Base-by-base conservation (phyloP, 2,113 vertebrate genomes). In the Nestor notabilis region DNA sequence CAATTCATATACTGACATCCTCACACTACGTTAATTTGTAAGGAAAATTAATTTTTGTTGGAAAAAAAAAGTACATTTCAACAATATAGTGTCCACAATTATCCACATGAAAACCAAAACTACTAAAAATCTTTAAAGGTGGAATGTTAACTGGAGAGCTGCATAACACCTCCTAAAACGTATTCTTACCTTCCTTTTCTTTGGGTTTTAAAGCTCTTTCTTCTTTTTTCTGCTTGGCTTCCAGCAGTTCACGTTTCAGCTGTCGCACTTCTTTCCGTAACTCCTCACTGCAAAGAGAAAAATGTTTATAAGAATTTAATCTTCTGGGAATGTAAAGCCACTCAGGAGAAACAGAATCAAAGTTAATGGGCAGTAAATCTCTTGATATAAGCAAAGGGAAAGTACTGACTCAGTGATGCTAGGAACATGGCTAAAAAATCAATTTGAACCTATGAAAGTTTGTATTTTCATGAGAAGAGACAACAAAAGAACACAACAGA, bases 261-360 rank as follows among this genome's bases (percentile, higher is more conserved):
- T 99, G 99, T 23, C 99, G 99, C 1, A 95, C 98, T 98, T 99
- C 99, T 97, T 99, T 99, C 52, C 99, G 98, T 55, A 99, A 97
- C 87, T 99, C 99, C 86, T 99, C 99, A 77, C 99, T 99, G 96
- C 9, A 95, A 98, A 94, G n/a, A 92, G 58, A 97, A 93, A 82
- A 97, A 89, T 61, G 97, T 92, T 96, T 89, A 90, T 27, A 37
- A 75, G 24, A 94, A 53, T 87, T 87, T 78, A 92, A 81, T 83
- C 94, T 75, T 83, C 39, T 85, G 49, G 85, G 50, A 88, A 83
- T 86, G 79, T 78, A 92, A 89, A 93, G 50, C 17, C 56, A 64
- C 29, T 94, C 55, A 96, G 65, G 44, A 97, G 77, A 91, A 97
- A 84, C 7, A 86, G 70, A 79, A 85, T 89, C 66, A 35, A 96